These are phyloP conservation scores for Psilanteris sp. DNA, from an alignment of 1,140 invertebrate genomes.

Conservation along the genomic window DNA sequence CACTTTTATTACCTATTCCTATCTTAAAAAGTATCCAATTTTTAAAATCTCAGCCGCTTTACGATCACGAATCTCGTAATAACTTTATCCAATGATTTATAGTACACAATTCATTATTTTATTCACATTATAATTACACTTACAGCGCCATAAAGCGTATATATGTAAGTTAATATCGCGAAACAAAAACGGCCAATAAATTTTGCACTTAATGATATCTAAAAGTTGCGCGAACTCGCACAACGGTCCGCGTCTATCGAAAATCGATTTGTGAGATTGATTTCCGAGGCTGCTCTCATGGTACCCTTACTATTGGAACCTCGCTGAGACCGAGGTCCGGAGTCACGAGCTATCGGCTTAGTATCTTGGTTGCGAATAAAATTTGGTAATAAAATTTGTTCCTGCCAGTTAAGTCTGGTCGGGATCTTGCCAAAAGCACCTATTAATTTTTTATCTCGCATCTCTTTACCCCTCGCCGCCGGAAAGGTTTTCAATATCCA, in stretches of 20 bases:
- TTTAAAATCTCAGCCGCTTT: not conserved
- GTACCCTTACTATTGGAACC: not conserved
- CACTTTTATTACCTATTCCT: too few relatives aligned
- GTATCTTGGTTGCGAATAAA: conserved; percentile 74
- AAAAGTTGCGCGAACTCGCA: conserved; percentile 21
- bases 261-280: conserved; percentile 59
- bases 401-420: conserved; percentile 75
- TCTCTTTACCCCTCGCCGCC: conserved; percentile 67
- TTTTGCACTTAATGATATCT: conserved; percentile 29
- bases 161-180: not conserved
- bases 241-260: conserved; percentile 35
- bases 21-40: too few relatives aligned
- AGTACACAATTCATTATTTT: not conserved
- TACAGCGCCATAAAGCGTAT: not conserved
- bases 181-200: conserved; percentile 34
- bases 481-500: conserved; percentile 76
- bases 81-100: conserved; percentile 19
- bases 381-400: conserved; percentile 80
- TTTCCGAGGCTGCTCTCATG: conserved; percentile 39
- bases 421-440: conserved; percentile 76
- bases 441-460: conserved; percentile 79
- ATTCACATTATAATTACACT: not conserved
- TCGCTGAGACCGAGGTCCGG: conserved; percentile 16
- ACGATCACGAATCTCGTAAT: conserved; percentile 1
- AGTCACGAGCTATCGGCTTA: conserved; percentile 68